Evolutionary conservation across 37 sponge, comb jelly and placozoan genomes (phyloP), one percentile per base, ranked within the genome.

Genomic region (Eunapius fragilis): DNA sequence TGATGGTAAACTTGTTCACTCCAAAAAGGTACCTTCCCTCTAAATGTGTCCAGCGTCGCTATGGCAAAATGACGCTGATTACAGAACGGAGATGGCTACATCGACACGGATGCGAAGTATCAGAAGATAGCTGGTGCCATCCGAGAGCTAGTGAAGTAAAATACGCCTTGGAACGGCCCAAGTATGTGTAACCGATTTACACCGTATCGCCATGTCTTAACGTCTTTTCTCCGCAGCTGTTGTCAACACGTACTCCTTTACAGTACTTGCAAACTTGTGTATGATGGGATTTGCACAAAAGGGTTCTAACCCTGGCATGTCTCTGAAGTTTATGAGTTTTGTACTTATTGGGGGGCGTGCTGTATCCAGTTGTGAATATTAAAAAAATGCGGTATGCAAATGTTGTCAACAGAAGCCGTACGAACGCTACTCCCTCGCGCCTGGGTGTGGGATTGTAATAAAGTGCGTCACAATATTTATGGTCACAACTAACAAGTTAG

Each of bases 71-170:
- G 3, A 41, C 3, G 3, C 6, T 41, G 41, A 9, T 58, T 58
- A 17, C 58, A 58, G 58, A 58, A 58, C 17, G 58, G 41, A 6
- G 41, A 41, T 41, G 95, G 95, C 31, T 94, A 67, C 73, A 92
- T 94, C 75, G 95, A 94, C 74, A 71, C 68, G 67, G 75, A 94
- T 25, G 93, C 78, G 2, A 94, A 94, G 81, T 75, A 89, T 37
- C 68, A 94, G 48, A 94, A 94, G 81, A 89, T 94, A 31, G 49
- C 37, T n/a, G 75, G 50, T 35, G 95, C 95, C 72, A 67, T 94
- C 72, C 79, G 48, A 2, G 86, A 83, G 1, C 69, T n/a, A 3
- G 68, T 92, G 76, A 82, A 91, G 92, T 91, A 77, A 70, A 35
- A n/a, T 25, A 41, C 50, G 25, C 32, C 25, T 0, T 69, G 4